Base-by-base conservation (phyloP, 2,797 vertebrate species). In the Poeciliopsis infans region DNA sequence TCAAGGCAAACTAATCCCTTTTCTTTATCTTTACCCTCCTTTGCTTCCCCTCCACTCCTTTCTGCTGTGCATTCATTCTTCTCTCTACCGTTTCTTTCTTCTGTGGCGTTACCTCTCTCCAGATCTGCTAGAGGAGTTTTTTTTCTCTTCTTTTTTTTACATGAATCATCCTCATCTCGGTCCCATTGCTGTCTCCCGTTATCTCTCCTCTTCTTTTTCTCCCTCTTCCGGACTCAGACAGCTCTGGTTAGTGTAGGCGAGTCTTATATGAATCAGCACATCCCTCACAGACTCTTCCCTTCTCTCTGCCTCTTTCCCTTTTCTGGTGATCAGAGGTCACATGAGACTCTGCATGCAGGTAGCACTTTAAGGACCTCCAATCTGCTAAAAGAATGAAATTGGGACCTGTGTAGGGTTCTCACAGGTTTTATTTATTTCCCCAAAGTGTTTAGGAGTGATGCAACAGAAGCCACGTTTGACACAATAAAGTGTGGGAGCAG, bases 231-330 rank as follows among this genome's bases (percentile, higher is more conserved):
- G 68, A 69, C 78, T 85, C 85, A 89, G 89, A 92, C 87, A 79
- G 45, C 81, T 88, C 76, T 78, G 80, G 83, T 94, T 90, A 83
- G 84, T 76, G 88, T 31, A 90, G 86, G 83, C 90, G 89, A 90
- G 83, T 85, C 82, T 83, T 81, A 77, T 81, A 79, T 91, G 83
- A 93, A 92, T 93, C 90, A 92, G 86, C 91, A 85, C 75, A 72
- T 72, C 82, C 53, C 77, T 76, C 79, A 79, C 76, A 77, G 84
- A 43, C 82, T 79, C 86, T 74, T 79, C 46, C 81, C 79, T 77
- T 87, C 87, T 39, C 75, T 76, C 70, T 46, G 74, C 75, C 72
- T 82, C 68, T 66, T 72, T 83, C 46, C 70, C 73, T 81, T 86
- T 47, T 43, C 90, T 82, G 88, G 76, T 88, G 87, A 91, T 85